phyloP scores from a whole-genome alignment of 2,113 vertebrate species.

The Tachysurus fulvidraco region DNA sequence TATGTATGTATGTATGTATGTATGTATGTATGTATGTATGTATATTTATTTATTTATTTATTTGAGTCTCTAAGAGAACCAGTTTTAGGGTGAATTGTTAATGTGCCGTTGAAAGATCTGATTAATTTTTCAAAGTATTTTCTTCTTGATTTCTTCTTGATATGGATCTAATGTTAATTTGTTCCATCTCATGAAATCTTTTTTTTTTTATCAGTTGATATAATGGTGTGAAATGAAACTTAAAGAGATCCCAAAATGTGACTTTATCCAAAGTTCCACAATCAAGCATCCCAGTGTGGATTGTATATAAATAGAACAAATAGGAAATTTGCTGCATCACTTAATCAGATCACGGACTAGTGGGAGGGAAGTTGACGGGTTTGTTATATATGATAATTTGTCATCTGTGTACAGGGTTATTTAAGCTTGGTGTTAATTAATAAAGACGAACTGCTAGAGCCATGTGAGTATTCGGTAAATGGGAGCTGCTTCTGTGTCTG shows the following conservation, averaged over 20 bases:
- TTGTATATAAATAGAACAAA: not conserved
- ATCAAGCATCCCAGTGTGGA: not conserved
- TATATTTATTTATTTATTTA: no score
- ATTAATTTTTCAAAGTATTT: not conserved
- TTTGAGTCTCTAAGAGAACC: no score
- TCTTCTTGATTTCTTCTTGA: not conserved
- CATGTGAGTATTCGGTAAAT: not conserved
- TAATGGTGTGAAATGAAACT: not conserved
- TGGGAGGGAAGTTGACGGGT: not conserved
- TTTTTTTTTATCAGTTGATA: not conserved
- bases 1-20: no score
- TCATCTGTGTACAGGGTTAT: not conserved
- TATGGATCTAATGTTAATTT: not conserved
- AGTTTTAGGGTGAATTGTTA: not conserved
- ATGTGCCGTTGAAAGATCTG: not conserved
- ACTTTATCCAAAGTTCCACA: no score
- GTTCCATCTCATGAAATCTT: not conserved
- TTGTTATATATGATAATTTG: conserved; percentile 3
- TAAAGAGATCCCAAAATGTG: not conserved
- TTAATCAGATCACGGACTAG: not conserved
- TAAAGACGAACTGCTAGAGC: not conserved
- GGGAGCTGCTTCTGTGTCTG: not conserved
- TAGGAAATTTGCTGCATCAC: not conserved
- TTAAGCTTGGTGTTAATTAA: not conserved
- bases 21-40: no score